phyloP scores from a whole-genome alignment of 1,140 invertebrate genomes.

The Drosophila santomea region DNA sequence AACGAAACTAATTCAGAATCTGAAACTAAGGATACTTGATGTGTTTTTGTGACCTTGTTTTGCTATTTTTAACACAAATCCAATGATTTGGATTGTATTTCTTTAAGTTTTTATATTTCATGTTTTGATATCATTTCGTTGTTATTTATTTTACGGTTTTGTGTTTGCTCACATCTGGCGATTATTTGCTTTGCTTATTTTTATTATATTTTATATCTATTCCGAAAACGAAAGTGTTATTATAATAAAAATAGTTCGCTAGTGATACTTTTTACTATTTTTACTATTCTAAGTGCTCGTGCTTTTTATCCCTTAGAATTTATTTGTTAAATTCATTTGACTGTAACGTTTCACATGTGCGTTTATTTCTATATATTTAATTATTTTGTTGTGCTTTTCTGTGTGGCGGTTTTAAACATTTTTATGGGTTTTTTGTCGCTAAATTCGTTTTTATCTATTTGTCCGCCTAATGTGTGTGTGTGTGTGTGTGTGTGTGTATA shows the following conservation, averaged over 20 bases:
- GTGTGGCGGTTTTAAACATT: conserved; percentile 2
- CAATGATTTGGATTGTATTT: neutral
- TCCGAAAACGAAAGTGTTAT: neutral
- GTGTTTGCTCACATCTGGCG: neutral
- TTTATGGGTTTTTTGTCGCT: conserved; percentile 34
- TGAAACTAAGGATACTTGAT: neutral
- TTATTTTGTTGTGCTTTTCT: conserved; percentile 1
- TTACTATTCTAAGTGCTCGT: neutral
- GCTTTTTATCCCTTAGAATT: neutral
- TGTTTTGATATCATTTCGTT: neutral
- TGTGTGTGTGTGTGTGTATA: neutral
- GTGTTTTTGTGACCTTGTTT: neutral
- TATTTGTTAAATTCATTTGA: conserved; percentile 4
- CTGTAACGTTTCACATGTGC: neutral
- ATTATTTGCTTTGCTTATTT: neutral
- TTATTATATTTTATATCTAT: neutral
- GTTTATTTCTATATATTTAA: neutral
- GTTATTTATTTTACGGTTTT: neutral
- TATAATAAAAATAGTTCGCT: neutral
- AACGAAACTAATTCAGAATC: too few species aligned
- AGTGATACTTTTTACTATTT: conserved; percentile 1
- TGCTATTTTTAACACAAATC: neutral
- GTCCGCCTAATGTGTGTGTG: neutral
- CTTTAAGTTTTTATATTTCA: neutral
- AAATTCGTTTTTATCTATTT: conserved; percentile 22